These are phyloP conservation scores for Drosophila neotestacea DNA, from an alignment of 2,888 invertebrate species.

Conservation along the genomic window DNA sequence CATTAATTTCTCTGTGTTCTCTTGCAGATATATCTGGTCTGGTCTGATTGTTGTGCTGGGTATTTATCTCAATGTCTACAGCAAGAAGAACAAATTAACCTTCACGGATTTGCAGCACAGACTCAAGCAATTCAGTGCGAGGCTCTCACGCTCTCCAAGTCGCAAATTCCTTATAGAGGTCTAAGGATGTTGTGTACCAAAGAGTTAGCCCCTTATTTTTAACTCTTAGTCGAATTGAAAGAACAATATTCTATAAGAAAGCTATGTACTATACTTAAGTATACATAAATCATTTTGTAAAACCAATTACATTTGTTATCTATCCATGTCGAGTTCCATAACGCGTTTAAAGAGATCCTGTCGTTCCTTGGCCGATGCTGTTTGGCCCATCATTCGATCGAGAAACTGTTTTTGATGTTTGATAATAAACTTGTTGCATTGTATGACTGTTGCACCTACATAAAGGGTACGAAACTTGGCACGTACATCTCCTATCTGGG, in stretches of 20 bases:
- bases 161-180: slow-evolving; percentile 83
- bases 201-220: slow-evolving; percentile 23
- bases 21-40: slow-evolving; percentile 93
- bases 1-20: not conserved
- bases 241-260: slow-evolving; percentile 43
- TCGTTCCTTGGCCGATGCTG: slow-evolving; percentile 88
- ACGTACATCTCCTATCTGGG: slow-evolving; percentile 87
- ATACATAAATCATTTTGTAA: slow-evolving; percentile 30
- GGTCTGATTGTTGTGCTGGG: slow-evolving; percentile 94
- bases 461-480: slow-evolving; percentile 89
- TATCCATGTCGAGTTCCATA: slow-evolving; percentile 82
- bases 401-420: slow-evolving; percentile 89
- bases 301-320: slow-evolving; percentile 37
- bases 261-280: slow-evolving; percentile 33
- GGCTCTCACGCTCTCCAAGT: slow-evolving; percentile 66
- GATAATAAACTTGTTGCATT: slow-evolving; percentile 91
- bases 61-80: slow-evolving; percentile 97
- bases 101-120: slow-evolving; percentile 76
- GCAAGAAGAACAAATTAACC: slow-evolving; percentile 88
- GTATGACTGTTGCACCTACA: slow-evolving; percentile 91
- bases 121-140: slow-evolving; percentile 50
- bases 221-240: slow-evolving; percentile 55
- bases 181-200: slow-evolving; percentile 58
- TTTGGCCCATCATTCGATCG: slow-evolving; percentile 87
- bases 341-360: slow-evolving; percentile 86